A percentile compares a stretch with the other conserved stretches of the same genome.
These are phyloP conservation scores for Felis catus DNA, from an alignment of 2,113 vertebrate species.

Conservation along the genomic window DNA sequence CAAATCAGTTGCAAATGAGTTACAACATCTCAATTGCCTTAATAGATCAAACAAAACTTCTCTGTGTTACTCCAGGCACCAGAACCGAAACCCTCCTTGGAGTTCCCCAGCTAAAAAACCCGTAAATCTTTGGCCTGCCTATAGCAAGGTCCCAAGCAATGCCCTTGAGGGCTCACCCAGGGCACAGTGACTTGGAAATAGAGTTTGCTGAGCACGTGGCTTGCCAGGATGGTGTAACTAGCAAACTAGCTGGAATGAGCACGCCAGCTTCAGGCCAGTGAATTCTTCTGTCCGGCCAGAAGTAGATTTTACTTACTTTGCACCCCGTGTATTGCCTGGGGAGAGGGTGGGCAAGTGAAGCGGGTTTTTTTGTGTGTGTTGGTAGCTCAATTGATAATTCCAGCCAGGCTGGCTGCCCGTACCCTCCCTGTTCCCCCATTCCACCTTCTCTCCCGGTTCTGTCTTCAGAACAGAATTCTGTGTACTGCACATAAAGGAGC, in stretches of 20 bases:
- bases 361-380: background rate
- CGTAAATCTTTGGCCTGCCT: slow-evolving; percentile 24
- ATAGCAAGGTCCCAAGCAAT: slow-evolving; percentile 24
- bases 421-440: background rate
- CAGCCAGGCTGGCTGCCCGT: background rate
- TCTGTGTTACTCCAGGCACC: slow-evolving; percentile 4
- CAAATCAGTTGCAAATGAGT: slow-evolving; percentile 41
- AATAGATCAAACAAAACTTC: slow-evolving; percentile 40
- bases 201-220: slow-evolving; percentile 33
- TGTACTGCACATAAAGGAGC: background rate
- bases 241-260: slow-evolving; percentile 38
- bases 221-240: slow-evolving; percentile 34
- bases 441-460: background rate
- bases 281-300: slow-evolving; percentile 14
- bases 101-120: background rate
- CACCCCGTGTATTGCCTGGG: background rate
- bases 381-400: background rate
- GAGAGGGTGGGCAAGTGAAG: background rate
- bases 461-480: background rate
- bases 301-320: slow-evolving; percentile 16
- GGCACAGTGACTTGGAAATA: slow-evolving; percentile 38
- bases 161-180: background rate
- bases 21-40: slow-evolving; percentile 63
- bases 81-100: background rate
- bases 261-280: slow-evolving; percentile 31